A percentile compares a stretch with the other conserved stretches of the same genome.
Conservation (phyloP, 2,113 vertebrate species). For the Rostratula benghalensis region DNA sequence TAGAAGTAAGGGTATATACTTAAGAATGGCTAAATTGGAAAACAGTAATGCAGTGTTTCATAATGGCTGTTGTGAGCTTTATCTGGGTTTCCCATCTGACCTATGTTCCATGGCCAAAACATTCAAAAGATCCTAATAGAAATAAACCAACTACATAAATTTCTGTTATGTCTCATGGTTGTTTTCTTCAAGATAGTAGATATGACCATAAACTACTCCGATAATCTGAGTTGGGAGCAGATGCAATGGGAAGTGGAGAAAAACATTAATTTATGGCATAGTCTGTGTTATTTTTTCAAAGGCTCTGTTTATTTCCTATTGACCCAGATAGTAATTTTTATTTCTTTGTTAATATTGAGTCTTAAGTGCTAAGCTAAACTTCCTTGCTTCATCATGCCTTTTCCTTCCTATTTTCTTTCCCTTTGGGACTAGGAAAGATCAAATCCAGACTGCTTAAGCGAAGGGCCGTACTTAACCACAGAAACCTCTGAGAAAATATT, state of each 20-base stretch:
- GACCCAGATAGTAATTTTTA: not conserved
- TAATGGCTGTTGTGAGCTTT: not conserved
- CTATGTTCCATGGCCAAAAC: not conserved
- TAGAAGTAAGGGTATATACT: not conserved
- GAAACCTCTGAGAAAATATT: not conserved
- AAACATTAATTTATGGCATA: not conserved
- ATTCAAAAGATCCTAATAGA: not conserved
- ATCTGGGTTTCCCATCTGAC: not conserved
- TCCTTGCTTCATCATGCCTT: not conserved
- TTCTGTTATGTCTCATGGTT: not conserved
- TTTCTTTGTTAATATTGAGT: not conserved
- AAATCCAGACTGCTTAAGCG: not conserved
- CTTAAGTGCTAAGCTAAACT: not conserved
- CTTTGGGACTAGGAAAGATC: not conserved
- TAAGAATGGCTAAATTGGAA: not conserved
- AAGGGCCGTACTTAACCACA: not conserved
- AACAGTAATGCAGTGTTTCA: not conserved
- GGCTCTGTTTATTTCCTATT: not conserved
- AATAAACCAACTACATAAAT: not conserved
- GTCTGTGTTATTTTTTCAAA: not conserved
- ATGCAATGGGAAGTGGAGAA: no score
- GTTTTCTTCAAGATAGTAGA: not conserved
- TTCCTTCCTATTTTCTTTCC: not conserved
- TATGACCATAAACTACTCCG: not conserved
- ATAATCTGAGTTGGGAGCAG: not conserved